Base-by-base conservation (phyloP, 1,140 invertebrate species). In the Diabrotica virgifera region DNA sequence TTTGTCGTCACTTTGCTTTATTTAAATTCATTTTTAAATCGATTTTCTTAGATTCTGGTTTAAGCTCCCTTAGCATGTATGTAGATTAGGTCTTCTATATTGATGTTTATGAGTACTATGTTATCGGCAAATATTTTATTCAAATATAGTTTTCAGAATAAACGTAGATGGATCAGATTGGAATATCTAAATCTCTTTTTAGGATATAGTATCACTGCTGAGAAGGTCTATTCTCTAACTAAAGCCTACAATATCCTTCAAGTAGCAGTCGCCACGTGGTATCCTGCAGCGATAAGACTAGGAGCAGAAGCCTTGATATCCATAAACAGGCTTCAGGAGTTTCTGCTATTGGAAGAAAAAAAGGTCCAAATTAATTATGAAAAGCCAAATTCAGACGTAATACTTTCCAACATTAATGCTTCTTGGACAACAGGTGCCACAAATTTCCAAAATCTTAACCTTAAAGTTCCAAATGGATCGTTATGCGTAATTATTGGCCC, bases 401-500 rank as follows among this genome's bases (percentile, higher is more conserved):
- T 79, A 24, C 52, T 88, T 4, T 76, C 78, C n/a, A 77, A 82
- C 57, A 80, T 84, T 0, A 80, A 74, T 38, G 87, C 86, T 5
- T 80, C 79, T 12, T 89, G 92, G 92, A 78, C 76, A 11, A 63
- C 9, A 86, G 86, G 3, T 78, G 76, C 3, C 70, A 78, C 10
- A 82, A 82, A 82, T 0, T 77, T 91, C 0, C 83, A 84, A 54
- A 82, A 88, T 63, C 76, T 94, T 6, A 84, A 83, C n/a, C 74
- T 91, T 50, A 77, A 81, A 3, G 79, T 92, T 1, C 79, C 83
- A 36, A 79, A 82, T 14, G 89, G 90, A 0, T 84, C 90, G 70
- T 75, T 94, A 0, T 85, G 89, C 62, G 88, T 88, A 0, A 80
- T 95, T 2, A 87, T 93, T 52, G 92, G 92, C 53, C 82, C 89